Percentiles rank a stretch among this genome's conserved stretches.
phyloP scores from a whole-genome alignment of 2,113 vertebrate genomes.

The Pandion haliaetus region DNA sequence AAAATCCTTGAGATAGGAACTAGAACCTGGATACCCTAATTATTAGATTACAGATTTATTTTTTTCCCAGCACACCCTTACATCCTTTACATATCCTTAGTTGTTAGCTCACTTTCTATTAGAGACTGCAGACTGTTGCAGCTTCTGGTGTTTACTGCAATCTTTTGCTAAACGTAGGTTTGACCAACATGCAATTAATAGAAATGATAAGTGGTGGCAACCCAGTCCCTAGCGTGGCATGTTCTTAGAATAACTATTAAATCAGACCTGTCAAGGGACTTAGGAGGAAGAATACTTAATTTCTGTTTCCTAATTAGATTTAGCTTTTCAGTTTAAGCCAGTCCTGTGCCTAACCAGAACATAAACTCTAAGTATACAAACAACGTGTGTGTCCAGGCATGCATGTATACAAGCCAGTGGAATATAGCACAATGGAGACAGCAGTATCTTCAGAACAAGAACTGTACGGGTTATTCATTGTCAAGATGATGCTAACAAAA shows the following conservation, averaged over 20 bases:
- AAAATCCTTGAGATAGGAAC: not conserved
- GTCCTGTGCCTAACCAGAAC: not conserved
- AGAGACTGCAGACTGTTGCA: not conserved
- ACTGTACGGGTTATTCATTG: not conserved
- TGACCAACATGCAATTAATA: not conserved
- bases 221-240: not conserved
- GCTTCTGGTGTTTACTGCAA: not conserved
- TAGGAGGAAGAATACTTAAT: not conserved
- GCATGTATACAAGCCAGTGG: not conserved
- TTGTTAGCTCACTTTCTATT: not conserved
- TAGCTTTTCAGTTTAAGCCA: not conserved
- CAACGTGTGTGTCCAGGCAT: not conserved
- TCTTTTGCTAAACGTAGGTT: not conserved
- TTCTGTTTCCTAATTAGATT: constrained; percentile 11
- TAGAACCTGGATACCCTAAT: not conserved
- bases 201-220: not conserved
- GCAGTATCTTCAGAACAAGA: not conserved
- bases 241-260: not conserved
- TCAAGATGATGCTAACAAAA: not conserved
- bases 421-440: not conserved
- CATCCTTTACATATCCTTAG: not conserved
- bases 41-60: not conserved
- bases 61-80: not conserved
- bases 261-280: not conserved
- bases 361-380: not conserved